Evolutionary conservation across 37 sponge, comb jelly and placozoan genomes (phyloP).

Genomic region (Tethya wilhelma): DNA sequence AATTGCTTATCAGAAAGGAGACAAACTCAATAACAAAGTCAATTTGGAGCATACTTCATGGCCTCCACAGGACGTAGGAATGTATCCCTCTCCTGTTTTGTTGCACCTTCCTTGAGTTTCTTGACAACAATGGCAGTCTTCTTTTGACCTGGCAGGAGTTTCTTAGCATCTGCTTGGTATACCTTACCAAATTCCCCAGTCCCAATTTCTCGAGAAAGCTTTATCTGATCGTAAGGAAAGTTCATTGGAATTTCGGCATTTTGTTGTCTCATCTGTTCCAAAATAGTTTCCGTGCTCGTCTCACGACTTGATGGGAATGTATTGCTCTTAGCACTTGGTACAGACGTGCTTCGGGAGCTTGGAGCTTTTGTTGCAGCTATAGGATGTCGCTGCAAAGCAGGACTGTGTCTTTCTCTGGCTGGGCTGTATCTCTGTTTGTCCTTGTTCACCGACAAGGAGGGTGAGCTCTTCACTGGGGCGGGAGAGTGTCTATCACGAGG

Average conservation of each 20-base stretch:
- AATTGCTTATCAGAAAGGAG: too few relatives aligned
- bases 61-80: constrained; percentile 66
- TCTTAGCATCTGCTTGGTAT: constrained; percentile 48
- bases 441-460: too few relatives aligned
- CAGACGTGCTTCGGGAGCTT: background rate
- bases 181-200: constrained; percentile 61
- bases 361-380: background rate
- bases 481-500: too few relatives aligned
- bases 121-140: constrained; percentile 67
- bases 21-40: too few relatives aligned
- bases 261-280: background rate
- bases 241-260: constrained; percentile 48
- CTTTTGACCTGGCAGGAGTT: constrained; percentile 35
- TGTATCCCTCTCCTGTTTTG: constrained; percentile 50
- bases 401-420: too few relatives aligned
- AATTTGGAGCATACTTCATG: constrained; percentile 70
- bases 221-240: constrained; percentile 55
- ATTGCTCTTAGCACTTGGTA: too few relatives aligned
- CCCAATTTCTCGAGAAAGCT: constrained; percentile 58
- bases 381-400: too few relatives aligned
- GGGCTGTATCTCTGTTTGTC: too few relatives aligned
- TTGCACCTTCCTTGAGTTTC: constrained; percentile 60
- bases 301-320: background rate
- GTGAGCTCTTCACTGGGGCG: too few relatives aligned
- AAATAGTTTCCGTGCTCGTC: background rate